Evolutionary conservation across 2,113 vertebrate species (phyloP), one percentile per base, ranked within the genome.

Genomic region (Macquaria australasica): DNA sequence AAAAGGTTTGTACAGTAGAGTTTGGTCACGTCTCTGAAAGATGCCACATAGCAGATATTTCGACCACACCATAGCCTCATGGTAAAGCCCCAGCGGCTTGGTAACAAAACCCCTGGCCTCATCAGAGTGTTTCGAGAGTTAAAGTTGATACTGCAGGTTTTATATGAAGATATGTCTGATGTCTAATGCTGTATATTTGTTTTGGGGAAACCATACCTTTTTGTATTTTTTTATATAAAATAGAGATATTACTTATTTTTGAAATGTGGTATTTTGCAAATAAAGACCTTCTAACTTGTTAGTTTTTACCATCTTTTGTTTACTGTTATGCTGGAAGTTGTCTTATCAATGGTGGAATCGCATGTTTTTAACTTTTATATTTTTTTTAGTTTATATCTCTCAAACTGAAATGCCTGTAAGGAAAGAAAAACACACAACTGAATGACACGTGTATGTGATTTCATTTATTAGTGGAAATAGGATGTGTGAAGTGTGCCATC

Each of bases 401-500:
- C 41, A 45, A 79, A 20, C 43, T 62, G 5, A 73, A 87, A 79
- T 55, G 37, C 21, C 21, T 73, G 8, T 70, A 25, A 80, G 25
- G 56, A 15, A 3, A 4, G 7, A 41, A 28, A 28, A 18, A 14
- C 11, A 43, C 15, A 43, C 25, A 25, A 15, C 66, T 82, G 60
- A 76, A 39, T 11, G 21, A 55, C 73, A 53, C 66, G 60, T 68
- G 48, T 72, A 41, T 74, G 63, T 79, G 70, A 80, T 86, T 73
- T 79, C 50, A 37, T 87, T 86, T 79, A 80, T 84, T 81, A 66
- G 71, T 84, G 71, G 86, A 84, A 90, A 82, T 84, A 34, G 80
- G 58, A 91, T 83, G 90, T 92, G 92, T 93, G 86, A 91, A 92
- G 87, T 93, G 68, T 85, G 87, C 87, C 76, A 23, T 69, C 82